Evolutionary conservation across 2,113 vertebrate species (phyloP).

Genomic region (Scolopax mira): DNA sequence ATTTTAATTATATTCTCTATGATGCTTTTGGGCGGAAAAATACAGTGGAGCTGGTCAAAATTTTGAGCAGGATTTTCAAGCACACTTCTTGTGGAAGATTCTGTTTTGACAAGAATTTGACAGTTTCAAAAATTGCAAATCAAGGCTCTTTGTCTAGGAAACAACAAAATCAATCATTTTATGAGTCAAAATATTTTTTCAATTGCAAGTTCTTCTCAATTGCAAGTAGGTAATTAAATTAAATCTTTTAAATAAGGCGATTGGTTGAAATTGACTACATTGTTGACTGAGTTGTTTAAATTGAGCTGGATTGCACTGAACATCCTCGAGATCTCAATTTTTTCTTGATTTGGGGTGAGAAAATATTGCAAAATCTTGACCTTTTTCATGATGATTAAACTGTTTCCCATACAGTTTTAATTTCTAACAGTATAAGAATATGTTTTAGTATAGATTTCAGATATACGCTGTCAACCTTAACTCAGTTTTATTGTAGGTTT

Average conservation of each 20-base stretch:
- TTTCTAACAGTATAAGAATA: background rate
- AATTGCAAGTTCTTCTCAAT: background rate
- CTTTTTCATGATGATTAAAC: background rate
- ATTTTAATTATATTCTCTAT: background rate
- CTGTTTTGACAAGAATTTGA: background rate
- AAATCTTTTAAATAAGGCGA: background rate
- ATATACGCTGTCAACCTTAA: background rate
- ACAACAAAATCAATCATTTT: background rate
- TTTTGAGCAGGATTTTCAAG: background rate
- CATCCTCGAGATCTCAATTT: background rate
- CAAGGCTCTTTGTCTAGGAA: background rate
- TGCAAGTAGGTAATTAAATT: background rate
- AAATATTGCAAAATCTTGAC: background rate
- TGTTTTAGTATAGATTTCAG: constrained; percentile 51
- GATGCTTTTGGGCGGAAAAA: background rate
- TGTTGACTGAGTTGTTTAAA: background rate
- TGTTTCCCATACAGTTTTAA: constrained; percentile 16
- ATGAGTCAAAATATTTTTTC: background rate
- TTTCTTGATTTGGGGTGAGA: background rate
- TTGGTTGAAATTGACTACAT: background rate
- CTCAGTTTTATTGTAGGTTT: constrained; percentile 12
- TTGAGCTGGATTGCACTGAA: background rate
- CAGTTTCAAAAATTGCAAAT: background rate
- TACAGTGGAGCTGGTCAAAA: background rate
- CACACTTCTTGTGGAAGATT: background rate